Conservation (phyloP, 2,888 invertebrate species). For the Mechanitis messenoides region DNA sequence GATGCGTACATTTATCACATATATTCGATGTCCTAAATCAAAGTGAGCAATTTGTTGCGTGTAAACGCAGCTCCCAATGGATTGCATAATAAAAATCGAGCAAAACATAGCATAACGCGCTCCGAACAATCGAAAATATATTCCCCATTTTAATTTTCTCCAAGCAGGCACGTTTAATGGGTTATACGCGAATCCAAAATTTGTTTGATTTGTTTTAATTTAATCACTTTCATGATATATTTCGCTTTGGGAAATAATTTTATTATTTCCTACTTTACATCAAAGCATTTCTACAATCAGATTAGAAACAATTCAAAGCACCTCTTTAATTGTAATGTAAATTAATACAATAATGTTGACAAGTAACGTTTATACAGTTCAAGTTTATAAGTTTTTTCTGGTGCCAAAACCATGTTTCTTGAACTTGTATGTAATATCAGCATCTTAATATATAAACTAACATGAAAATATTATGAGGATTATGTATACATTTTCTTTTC, state of each 20-base stretch:
- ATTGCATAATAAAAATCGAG: constrained; percentile 64
- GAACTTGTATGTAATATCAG: no score
- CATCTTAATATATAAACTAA: no score
- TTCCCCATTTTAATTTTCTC: constrained; percentile 71
- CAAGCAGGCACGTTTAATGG: constrained; percentile 72
- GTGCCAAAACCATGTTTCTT: no score
- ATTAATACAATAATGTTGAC: no score
- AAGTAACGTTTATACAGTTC: no score
- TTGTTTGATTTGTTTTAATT: constrained; percentile 68
- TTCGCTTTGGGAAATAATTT: constrained; percentile 29
- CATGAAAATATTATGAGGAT: no score
- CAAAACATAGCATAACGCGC: constrained; percentile 54
- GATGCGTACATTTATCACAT: constrained; percentile 28
- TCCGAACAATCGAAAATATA: constrained; percentile 66
- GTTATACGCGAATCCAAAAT: constrained; percentile 69
- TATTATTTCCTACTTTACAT: no score
- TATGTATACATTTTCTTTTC: no score
- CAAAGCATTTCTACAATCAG: no score
- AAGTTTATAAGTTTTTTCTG: no score
- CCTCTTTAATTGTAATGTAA: no score
- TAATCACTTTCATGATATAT: constrained; percentile 56
- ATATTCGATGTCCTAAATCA: constrained; percentile 47
- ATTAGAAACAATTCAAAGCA: no score
- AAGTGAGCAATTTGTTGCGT: constrained; percentile 65
- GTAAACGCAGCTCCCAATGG: constrained; percentile 61